Percentiles rank a stretch among this genome's conserved stretches.
These are phyloP conservation scores for Coremacera marginata DNA, from an alignment of 2,888 invertebrate species.

Conservation along the genomic window DNA sequence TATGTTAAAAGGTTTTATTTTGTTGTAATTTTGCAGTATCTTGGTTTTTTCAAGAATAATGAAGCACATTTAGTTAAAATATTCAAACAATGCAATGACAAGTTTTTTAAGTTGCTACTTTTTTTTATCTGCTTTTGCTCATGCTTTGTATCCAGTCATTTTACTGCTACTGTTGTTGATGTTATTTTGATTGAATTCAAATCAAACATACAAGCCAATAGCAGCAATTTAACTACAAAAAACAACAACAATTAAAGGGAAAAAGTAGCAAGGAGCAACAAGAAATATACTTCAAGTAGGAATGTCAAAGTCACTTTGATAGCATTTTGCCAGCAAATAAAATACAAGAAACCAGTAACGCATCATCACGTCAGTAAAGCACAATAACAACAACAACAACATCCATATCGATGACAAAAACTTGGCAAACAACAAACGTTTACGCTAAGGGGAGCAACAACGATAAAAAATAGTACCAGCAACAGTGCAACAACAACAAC, in stretches of 20 bases:
- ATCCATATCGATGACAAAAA: constrained; percentile 32
- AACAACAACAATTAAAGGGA: constrained; percentile 3
- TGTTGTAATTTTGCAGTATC: not conserved
- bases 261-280: not conserved
- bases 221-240: constrained; percentile 45
- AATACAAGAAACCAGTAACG: constrained; percentile 5
- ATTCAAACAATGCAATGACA: constrained; percentile 24
- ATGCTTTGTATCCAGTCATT: not conserved
- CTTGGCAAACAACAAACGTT: constrained; percentile 30
- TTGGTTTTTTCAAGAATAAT: constrained; percentile 17
- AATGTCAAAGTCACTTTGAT: constrained; percentile 64
- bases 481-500: constrained; percentile 1
- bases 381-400: constrained; percentile 37
- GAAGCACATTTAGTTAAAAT: constrained; percentile 30
- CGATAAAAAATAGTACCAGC: constrained; percentile 15
- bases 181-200: constrained; percentile 67
- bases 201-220: constrained; percentile 58
- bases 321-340: constrained; percentile 45
- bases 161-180: constrained; percentile 17
- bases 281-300: constrained; percentile 36
- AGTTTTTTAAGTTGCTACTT: constrained; percentile 15
- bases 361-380: constrained; percentile 34
- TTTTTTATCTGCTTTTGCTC: not conserved
- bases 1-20: not conserved
- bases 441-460: not conserved